These are phyloP conservation scores for Gopherus flavomarginatus DNA, from an alignment of 2,113 vertebrate species.

Conservation along the genomic window DNA sequence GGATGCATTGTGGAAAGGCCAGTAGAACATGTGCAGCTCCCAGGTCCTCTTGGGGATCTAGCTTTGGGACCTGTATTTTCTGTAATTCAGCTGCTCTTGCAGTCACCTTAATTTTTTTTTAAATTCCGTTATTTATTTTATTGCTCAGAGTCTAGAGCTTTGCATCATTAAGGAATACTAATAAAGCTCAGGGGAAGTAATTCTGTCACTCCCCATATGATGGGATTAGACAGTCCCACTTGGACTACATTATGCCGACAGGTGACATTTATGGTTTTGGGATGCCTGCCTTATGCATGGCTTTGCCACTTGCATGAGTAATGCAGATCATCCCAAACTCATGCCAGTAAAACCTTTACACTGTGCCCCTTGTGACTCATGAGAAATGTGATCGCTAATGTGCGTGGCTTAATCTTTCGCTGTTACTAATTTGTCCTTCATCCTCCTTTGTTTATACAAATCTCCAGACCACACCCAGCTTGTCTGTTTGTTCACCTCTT, in stretches of 20 bases:
- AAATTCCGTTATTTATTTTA: too few species aligned
- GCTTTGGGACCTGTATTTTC: neutral
- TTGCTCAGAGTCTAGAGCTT: neutral
- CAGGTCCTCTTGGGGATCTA: neutral
- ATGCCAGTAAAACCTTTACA: too few species aligned
- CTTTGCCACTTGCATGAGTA: too few species aligned
- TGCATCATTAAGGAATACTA: neutral
- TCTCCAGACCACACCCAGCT: too few species aligned
- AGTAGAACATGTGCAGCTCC: neutral
- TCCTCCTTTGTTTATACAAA: too few species aligned
- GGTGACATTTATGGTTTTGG: neutral
- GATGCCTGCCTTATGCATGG: too few species aligned
- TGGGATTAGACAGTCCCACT: neutral
- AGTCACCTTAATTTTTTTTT: neutral
- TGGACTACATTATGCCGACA: neutral
- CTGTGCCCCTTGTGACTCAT: too few species aligned
- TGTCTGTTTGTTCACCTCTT: too few species aligned
- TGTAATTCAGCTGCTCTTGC: neutral
- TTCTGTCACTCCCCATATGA: neutral
- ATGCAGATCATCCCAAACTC: too few species aligned
- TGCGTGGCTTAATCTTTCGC: too few species aligned
- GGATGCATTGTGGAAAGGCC: neutral
- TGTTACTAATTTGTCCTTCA: too few species aligned
- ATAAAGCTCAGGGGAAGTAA: neutral
- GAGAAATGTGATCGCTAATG: too few species aligned